Evolutionary conservation across 1,140 invertebrate genomes (phyloP).

Genomic region (Drosophila funebris): DNA sequence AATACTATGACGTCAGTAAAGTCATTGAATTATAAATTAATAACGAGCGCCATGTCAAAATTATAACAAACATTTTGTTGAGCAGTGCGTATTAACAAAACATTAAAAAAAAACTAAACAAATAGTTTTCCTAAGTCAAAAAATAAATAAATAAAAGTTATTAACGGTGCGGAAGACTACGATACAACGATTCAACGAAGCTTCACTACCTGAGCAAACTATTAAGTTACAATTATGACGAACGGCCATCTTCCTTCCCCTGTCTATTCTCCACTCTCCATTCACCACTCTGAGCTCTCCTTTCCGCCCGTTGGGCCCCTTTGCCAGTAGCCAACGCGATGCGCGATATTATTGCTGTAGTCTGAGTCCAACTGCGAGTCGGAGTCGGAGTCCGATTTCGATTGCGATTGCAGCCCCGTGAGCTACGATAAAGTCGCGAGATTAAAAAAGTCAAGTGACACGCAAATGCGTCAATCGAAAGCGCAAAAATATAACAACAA

Average conservation of each 20-base stretch:
- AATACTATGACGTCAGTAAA: constrained; percentile 79
- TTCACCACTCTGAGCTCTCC: neutral
- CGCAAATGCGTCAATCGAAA: constrained; percentile 74
- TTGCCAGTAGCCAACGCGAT: neutral
- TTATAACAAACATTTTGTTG: constrained; percentile 72
- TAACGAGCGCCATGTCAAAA: constrained; percentile 62
- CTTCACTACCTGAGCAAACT: constrained; percentile 65
- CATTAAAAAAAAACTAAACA: constrained; percentile 10
- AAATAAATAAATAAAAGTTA: constrained; percentile 5
- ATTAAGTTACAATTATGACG: constrained; percentile 70
- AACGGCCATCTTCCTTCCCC: neutral
- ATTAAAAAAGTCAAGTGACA: constrained; percentile 81
- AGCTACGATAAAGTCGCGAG: constrained; percentile 79
- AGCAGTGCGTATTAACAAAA: constrained; percentile 38
- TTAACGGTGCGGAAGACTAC: constrained; percentile 31
- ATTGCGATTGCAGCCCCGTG: constrained; percentile 62
- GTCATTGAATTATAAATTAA: constrained; percentile 79
- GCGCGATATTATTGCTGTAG: neutral
- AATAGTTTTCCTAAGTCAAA: constrained; percentile 22
- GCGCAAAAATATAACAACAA: constrained; percentile 35
- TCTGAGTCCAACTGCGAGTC: constrained; percentile 31
- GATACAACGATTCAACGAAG: constrained; percentile 12
- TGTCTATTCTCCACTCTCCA: neutral
- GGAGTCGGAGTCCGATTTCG: constrained; percentile 40
- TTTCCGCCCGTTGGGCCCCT: neutral